These are phyloP conservation scores for Meiosimyza decipiens DNA, from an alignment of 2,888 invertebrate species.

Conservation along the genomic window DNA sequence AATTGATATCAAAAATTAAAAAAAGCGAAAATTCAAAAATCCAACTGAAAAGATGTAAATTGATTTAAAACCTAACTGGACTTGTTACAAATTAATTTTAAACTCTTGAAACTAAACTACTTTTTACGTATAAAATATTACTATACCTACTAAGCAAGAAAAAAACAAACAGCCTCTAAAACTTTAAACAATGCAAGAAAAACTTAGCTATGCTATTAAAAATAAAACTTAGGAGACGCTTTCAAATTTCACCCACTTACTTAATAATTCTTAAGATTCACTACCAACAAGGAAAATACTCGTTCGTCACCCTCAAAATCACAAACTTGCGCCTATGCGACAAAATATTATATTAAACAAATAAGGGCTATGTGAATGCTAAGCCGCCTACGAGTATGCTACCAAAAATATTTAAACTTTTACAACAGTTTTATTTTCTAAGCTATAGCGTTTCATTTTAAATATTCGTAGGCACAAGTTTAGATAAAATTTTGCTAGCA, in stretches of 20 bases:
- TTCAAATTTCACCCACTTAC: conserved; percentile 4
- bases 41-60: neutral
- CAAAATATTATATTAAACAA: neutral
- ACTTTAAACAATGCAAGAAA: conserved; percentile 4
- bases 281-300: neutral
- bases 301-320: neutral
- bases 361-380: neutral
- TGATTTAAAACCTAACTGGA: neutral
- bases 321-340: neutral
- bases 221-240: conserved; percentile 7
- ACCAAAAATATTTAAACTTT: no score
- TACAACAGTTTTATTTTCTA: no score
- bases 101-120: neutral
- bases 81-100: conserved; percentile 23
- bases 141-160: neutral
- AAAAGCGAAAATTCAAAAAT: conserved; percentile 4
- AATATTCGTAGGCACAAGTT: no score
- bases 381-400: no score
- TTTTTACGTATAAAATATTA: neutral
- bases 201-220: conserved; percentile 19
- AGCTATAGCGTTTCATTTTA: no score
- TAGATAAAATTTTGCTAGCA: no score
- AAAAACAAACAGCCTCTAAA: neutral
- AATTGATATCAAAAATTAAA: neutral
- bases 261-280: neutral